Conservation (phyloP, 2,888 invertebrate species). For the Apodemia zela region DNA sequence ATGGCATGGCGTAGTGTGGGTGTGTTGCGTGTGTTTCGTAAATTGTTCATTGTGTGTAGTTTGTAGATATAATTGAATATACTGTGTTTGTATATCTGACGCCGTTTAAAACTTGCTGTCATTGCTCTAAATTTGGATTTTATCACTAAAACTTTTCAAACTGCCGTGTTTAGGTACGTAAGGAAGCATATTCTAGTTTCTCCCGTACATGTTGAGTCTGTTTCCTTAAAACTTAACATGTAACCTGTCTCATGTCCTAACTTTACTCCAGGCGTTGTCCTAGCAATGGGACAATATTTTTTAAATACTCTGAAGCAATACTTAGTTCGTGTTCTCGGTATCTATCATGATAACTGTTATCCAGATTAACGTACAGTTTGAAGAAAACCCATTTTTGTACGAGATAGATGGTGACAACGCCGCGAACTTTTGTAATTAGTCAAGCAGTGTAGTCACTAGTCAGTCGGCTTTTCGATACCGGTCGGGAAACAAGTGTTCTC, state of each 20-base stretch:
- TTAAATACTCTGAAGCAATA: slow-evolving; percentile 6
- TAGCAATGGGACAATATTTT: slow-evolving; percentile 15
- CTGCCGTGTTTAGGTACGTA: slow-evolving; percentile 71
- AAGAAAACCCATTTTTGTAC: slow-evolving; percentile 51
- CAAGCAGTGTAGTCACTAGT: slow-evolving; percentile 33
- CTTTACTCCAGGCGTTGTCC: slow-evolving; percentile 62
- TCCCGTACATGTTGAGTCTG: slow-evolving; percentile 25
- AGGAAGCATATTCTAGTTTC: slow-evolving; percentile 37
- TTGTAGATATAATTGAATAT: slow-evolving; percentile 23
- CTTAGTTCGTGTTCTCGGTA: slow-evolving; percentile 1
- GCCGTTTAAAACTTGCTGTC: slow-evolving; percentile 68
- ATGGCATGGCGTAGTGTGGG: slow-evolving; percentile 54
- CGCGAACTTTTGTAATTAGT: slow-evolving; percentile 33
- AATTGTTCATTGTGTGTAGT: slow-evolving; percentile 14
- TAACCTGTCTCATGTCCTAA: slow-evolving; percentile 48
- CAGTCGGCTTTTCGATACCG: slow-evolving; percentile 73
- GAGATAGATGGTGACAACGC: slow-evolving; percentile 46
- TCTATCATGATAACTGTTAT: slow-evolving; percentile 45
- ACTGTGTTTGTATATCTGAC: slow-evolving; percentile 69
- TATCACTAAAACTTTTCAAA: slow-evolving; percentile 74
- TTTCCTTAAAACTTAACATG: slow-evolving; percentile 27
- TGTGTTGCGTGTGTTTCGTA: slow-evolving; percentile 32
- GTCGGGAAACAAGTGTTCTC: slow-evolving; percentile 61
- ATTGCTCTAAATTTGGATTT: slow-evolving; percentile 71
- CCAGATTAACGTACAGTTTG: slow-evolving; percentile 57